Conservation (phyloP, 2,888 invertebrate genomes). For the Heliconius ethilla region DNA sequence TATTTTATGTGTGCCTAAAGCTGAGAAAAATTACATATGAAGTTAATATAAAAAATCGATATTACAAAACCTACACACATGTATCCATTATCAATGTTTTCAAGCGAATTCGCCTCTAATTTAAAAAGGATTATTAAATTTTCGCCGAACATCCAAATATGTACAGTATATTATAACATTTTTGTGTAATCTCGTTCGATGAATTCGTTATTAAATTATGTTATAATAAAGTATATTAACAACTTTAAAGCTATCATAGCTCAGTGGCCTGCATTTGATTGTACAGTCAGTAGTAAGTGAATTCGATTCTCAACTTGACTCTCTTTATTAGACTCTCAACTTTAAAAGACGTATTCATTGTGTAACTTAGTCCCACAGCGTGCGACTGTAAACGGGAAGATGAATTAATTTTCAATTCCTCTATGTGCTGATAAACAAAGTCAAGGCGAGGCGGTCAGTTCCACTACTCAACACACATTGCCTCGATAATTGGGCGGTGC, state of each 20-base stretch:
- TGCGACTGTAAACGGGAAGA: not conserved
- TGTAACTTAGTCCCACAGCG: not conserved
- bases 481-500: too few relatives aligned
- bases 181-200: not conserved
- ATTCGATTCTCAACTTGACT: not conserved
- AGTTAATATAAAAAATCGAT: not conserved
- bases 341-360: not conserved
- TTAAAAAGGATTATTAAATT: conserved; percentile 7
- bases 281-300: not conserved
- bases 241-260: not conserved
- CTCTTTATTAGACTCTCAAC: not conserved
- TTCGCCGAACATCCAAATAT: conserved; percentile 2
- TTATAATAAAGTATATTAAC: not conserved
- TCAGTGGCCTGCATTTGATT: not conserved
- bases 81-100: not conserved
- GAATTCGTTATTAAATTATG: not conserved
- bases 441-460: too few relatives aligned
- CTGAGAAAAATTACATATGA: too few relatives aligned
- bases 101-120: not conserved
- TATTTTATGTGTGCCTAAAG: too few relatives aligned
- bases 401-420: not conserved
- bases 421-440: too few relatives aligned
- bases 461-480: too few relatives aligned
- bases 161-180: not conserved
- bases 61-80: not conserved